Evolutionary conservation across 2,113 vertebrate species (phyloP), one percentile per base, ranked within the genome.

Genomic region (Oryzias javanicus): DNA sequence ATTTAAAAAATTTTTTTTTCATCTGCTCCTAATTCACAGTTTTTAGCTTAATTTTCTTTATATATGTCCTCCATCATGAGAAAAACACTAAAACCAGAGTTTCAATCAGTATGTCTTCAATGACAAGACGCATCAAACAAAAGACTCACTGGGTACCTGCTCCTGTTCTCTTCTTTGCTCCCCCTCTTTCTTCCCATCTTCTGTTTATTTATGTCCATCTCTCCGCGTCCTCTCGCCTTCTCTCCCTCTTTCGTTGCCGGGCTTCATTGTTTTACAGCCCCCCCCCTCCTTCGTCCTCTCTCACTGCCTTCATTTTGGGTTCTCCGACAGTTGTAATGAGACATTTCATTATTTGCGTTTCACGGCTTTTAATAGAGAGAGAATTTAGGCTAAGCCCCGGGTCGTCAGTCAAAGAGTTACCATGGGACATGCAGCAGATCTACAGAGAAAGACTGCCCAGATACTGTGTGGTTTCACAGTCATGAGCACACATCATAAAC

Each of bases 341-440:
- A 91, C 91, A 88, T 91, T 91, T 91, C 86, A 90, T 90, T 90
- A 91, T 90, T 91, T 90, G 88, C 84, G 86, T 88, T 91, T 89
- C 88, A 86, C 86, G 88, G 89, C 91, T 92, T 91, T 91, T 91
- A 91, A 91, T 91, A 91, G 90, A 87, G 86, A 89, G 87, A 88
- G 80, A 90, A 92, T 90, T 90, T 91, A 90, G 89, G 90, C 89
- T 91, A 91, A 90, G 89, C 90, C 86, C 89, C 70, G 78, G 85
- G 89, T 91, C 88, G 87, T 88, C 86, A 83, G 81, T 85, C 83
- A 89, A 85, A 85, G 83, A 90, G 88, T 85, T 87, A 89, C 84
- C 89, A 88, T 73, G 82, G 89, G 88, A 87, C 78, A 83, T 76
- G 52, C 60, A 74, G 73, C 77, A 78, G 81, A 83, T 80, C 86